phyloP scores from a whole-genome alignment of 2,888 invertebrate species.

The Tetropium fuscum region DNA sequence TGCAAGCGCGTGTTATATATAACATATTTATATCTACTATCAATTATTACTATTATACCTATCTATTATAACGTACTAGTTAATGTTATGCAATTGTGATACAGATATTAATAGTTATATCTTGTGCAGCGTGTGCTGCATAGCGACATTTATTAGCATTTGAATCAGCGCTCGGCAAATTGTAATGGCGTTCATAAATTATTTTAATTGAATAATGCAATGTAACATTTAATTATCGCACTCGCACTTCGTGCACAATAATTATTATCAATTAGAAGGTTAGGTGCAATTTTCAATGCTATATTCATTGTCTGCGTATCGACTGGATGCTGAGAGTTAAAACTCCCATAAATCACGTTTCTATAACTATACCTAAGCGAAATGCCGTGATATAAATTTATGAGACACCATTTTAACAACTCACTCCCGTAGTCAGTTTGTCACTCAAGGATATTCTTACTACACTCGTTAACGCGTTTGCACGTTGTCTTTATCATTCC shows the following conservation, averaged over 20 bases:
- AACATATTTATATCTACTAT: too few relatives aligned
- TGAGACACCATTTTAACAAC: slow-evolving; percentile 6
- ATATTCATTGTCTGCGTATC: slow-evolving; percentile 6
- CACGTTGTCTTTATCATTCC: not conserved
- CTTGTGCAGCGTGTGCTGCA: too few relatives aligned
- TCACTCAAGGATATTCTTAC: slow-evolving; percentile 12
- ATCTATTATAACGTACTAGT: too few relatives aligned
- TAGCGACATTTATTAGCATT: slow-evolving; percentile 5
- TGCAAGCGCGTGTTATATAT: too few relatives aligned
- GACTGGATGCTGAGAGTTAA: slow-evolving; percentile 3
- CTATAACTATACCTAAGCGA: not conserved
- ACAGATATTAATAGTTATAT: slow-evolving; percentile 2
- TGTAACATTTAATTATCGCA: slow-evolving; percentile 7
- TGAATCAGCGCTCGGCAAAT: not conserved
- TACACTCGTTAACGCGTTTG: not conserved
- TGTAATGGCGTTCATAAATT: slow-evolving; percentile 7
- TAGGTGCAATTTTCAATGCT: slow-evolving; percentile 2
- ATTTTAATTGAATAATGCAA: slow-evolving; percentile 7
- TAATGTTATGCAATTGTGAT: not conserved
- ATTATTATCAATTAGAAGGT: slow-evolving; percentile 16
- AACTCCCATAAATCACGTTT: slow-evolving; percentile 10
- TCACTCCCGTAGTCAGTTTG: not conserved
- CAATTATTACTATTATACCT: too few relatives aligned
- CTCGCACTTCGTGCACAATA: not conserved
- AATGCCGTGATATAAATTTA: slow-evolving; percentile 4